A percentile compares a stretch with the other conserved stretches of the same genome.
These are phyloP conservation scores for Osmoderma eremita DNA, from an alignment of 2,888 invertebrate species.

Conservation along the genomic window DNA sequence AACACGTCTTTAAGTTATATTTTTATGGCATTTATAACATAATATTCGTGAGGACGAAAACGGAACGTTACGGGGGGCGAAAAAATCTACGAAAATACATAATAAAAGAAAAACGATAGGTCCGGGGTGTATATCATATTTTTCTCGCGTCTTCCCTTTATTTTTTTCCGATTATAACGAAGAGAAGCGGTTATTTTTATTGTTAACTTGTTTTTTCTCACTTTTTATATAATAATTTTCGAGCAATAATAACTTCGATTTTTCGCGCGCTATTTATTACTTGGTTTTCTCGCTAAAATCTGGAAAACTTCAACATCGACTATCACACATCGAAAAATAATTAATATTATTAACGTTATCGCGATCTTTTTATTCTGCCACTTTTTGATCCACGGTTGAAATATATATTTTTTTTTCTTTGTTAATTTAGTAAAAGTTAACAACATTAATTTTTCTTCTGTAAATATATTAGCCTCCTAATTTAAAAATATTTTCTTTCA, in stretches of 20 bases:
- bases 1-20: constrained; percentile 24
- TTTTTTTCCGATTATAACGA: constrained; percentile 21
- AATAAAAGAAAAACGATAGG: constrained; percentile 23
- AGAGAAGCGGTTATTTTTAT: constrained; percentile 32
- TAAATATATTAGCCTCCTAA: constrained; percentile 24
- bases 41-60: constrained; percentile 30
- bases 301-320: constrained; percentile 44
- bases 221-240: constrained; percentile 19
- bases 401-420: constrained; percentile 31
- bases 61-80: constrained; percentile 1
- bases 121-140: constrained; percentile 2
- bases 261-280: constrained; percentile 26
- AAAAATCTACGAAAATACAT: constrained; percentile 21
- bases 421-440: constrained; percentile 45
- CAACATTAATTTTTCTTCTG: constrained; percentile 44
- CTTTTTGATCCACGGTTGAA: constrained; percentile 38
- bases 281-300: constrained; percentile 37
- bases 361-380: constrained; percentile 27
- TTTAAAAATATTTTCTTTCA: constrained; percentile 27
- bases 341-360: constrained; percentile 30
- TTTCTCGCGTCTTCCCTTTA: constrained; percentile 27
- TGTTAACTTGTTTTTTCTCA: constrained; percentile 8
- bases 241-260: constrained; percentile 36
- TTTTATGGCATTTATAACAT: constrained; percentile 29
- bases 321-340: constrained; percentile 43